Evolutionary conservation across 2,113 vertebrate species (phyloP).

Genomic region (Carassius auratus): DNA sequence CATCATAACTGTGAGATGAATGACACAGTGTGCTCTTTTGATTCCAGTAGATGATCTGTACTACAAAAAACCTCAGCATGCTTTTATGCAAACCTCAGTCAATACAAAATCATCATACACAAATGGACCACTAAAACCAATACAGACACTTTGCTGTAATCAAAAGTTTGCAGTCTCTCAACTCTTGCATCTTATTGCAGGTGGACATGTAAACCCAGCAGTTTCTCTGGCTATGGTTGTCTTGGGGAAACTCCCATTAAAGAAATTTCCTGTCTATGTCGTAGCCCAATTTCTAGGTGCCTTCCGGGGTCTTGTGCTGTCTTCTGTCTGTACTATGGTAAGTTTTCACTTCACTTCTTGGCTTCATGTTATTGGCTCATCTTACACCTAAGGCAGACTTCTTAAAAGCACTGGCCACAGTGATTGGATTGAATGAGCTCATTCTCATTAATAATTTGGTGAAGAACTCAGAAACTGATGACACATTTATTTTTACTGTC

Average conservation of each 20-base stretch:
- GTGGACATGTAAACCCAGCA: conserved; percentile 94
- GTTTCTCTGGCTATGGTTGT: conserved; percentile 93
- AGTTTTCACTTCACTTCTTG: conserved; percentile 54
- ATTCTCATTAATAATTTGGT: neutral
- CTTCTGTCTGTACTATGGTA: conserved; percentile 89
- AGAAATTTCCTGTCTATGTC: conserved; percentile 90
- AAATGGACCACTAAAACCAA: neutral
- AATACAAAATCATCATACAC: conserved; percentile 1
- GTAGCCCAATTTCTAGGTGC: conserved; percentile 89
- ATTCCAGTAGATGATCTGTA: neutral
- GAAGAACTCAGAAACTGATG: neutral
- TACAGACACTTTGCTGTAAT: neutral
- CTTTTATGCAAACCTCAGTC: neutral
- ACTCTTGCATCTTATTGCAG: conserved; percentile 67
- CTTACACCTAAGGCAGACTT: too few relatives aligned
- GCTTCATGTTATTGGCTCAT: neutral
- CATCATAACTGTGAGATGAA: neutral
- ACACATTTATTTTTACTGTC: neutral
- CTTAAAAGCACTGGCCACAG: neutral
- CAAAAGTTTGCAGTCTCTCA: neutral
- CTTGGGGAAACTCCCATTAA: conserved; percentile 85
- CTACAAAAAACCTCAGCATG: neutral
- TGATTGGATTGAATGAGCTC: neutral
- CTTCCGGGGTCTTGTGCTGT: conserved; percentile 86
- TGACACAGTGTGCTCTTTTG: neutral